Percentiles rank a stretch among this genome's conserved stretches.
phyloP scores from a whole-genome alignment of 2,113 vertebrate species.

The Passer montanus region DNA sequence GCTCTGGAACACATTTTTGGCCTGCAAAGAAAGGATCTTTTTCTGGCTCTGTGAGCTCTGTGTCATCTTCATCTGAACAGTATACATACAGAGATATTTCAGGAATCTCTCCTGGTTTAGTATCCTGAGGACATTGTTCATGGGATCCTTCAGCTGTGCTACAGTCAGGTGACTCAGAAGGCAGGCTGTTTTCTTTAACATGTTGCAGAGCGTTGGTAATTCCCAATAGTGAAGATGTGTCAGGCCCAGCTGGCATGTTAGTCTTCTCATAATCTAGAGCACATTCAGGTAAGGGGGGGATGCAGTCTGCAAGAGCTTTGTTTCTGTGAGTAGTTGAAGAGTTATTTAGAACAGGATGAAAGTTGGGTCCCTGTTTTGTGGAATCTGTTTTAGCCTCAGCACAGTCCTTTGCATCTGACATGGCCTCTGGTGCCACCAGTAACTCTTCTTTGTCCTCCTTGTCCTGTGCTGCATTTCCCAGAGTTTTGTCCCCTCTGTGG shows the following conservation, averaged over 20 bases:
- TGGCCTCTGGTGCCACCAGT: not conserved
- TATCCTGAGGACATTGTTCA: not conserved
- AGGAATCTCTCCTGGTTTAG: not conserved
- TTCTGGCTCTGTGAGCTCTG: not conserved
- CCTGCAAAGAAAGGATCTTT: not conserved
- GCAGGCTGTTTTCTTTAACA: not conserved
- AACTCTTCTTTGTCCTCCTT: not conserved
- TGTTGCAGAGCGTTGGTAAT: not conserved
- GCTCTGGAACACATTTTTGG: constrained; percentile 23
- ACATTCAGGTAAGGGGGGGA: not conserved
- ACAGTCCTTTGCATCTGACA: not conserved
- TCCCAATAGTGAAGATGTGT: not conserved
- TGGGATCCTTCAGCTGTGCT: not conserved
- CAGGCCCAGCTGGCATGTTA: not conserved
- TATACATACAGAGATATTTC: constrained; percentile 18
- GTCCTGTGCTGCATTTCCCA: not conserved
- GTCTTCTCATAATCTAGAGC: not conserved
- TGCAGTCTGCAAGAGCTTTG: not conserved
- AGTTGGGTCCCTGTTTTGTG: not conserved
- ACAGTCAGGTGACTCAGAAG: not conserved
- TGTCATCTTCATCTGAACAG: constrained; percentile 50
- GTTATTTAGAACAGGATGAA: not conserved
- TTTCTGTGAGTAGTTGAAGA: not conserved
- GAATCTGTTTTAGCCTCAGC: not conserved
- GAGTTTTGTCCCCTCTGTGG: not conserved